Evolutionary conservation across 2,888 invertebrate genomes (phyloP).

Genomic region (Microctonus hyperodae): DNA sequence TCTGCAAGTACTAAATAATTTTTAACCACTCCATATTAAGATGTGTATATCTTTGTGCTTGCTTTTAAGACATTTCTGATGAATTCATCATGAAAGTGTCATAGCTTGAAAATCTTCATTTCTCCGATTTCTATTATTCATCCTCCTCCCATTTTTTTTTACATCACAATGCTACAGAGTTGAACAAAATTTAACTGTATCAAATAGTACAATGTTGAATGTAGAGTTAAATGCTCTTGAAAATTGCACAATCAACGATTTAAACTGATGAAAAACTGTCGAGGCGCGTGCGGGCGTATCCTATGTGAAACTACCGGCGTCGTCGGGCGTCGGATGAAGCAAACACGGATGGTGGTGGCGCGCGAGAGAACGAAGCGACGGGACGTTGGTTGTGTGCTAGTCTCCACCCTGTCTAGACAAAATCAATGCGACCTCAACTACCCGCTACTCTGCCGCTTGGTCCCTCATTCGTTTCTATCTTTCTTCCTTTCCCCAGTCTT

Average conservation of each 20-base stretch:
- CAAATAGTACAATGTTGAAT: background rate
- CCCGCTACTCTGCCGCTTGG: constrained; percentile 39
- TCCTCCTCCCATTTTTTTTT: background rate
- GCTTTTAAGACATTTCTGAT: background rate
- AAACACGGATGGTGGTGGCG: constrained; percentile 32
- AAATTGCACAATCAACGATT: background rate
- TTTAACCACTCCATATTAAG: background rate
- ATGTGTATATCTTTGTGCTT: too few species aligned
- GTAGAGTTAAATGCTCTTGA: background rate
- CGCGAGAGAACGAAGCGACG: constrained; percentile 44
- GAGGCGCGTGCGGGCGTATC: constrained; percentile 28
- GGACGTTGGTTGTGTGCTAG: constrained; percentile 49
- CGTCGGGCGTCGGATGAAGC: constrained; percentile 22
- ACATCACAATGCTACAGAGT: too few species aligned
- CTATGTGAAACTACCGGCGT: constrained; percentile 25
- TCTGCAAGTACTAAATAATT: background rate
- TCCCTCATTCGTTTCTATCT: constrained; percentile 14
- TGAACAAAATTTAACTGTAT: too few species aligned
- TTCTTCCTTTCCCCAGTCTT: constrained; percentile 3
- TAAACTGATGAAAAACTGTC: constrained; percentile 16
- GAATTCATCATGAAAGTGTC: background rate
- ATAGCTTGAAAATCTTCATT: background rate
- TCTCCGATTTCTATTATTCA: background rate
- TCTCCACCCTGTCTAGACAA: constrained; percentile 62
- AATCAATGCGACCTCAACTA: constrained; percentile 60